Evolutionary conservation across 2,888 invertebrate species (phyloP), one percentile per base, ranked within the genome.

Genomic region (Enchytraeus crypticus): DNA sequence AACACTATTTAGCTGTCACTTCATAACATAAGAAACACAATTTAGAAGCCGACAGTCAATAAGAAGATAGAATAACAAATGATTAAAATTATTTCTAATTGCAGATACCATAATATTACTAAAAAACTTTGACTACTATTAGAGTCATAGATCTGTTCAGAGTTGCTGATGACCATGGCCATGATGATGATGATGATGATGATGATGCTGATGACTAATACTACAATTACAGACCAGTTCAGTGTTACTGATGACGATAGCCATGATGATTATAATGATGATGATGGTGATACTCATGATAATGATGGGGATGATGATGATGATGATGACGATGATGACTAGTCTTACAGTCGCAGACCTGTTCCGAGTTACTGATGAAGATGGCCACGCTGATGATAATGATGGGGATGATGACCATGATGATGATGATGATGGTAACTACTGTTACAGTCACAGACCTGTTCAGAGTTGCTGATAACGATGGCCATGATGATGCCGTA

Each of bases 401-500:
- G 43, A 23, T 27, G 45, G 29, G 38, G 46, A 38, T 27, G 32
- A 51, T 26, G 34, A 4, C 5, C 33, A 29, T 60, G 45, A 55
- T 54, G 54, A 34, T 60, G 45, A 46, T 46, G 60, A 30, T 45
- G 54, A 21, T 38, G 45, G 23, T 54, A 32, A 59, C n/a, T n/a
- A n/a, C n/a, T n/a, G n/a, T n/a, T n/a, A n/a, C n/a, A n/a, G 4
- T 29, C 5, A 51, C 73, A 70, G 64, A 78, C 77, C 60, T 73
- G 69, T 47, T 59, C 43, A 32, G 91, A 81, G 78, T 87, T 85
- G 47, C 91, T 90, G 64, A 98, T 84, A 45, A 98, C 95, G 77
- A 98, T 97, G 53, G 98, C 96, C 73, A 96, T 93, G 75, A 98
- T 98, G 67, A 98, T 84, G 32, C 98, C 98, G 81, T 98, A 98